Evolutionary conservation across 2,797 vertebrate species (phyloP).

Genomic region (Galago senegalensis): DNA sequence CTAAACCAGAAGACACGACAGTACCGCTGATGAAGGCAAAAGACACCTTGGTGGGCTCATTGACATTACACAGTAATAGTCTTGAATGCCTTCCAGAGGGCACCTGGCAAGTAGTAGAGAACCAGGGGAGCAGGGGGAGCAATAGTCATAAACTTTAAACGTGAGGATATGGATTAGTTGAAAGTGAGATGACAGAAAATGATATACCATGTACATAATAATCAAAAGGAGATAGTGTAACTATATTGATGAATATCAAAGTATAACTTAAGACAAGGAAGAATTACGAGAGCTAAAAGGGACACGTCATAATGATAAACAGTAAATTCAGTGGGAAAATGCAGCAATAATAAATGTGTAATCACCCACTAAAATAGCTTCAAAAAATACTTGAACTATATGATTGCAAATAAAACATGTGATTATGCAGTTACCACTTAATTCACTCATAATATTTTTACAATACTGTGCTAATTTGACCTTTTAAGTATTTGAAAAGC

Average conservation of each 20-base stretch:
- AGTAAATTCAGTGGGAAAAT: not conserved
- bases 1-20: not conserved
- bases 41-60: not conserved
- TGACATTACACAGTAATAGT: not conserved
- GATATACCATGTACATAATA: not conserved
- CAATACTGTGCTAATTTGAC: not conserved
- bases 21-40: not conserved
- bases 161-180: not conserved
- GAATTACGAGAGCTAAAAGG: not conserved
- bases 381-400: not conserved
- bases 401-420: not conserved
- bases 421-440: not conserved
- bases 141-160: not conserved
- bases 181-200: not conserved
- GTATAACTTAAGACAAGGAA: not conserved
- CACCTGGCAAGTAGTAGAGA: not conserved
- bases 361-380: not conserved
- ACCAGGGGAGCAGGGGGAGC: fast-evolving
- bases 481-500: constrained; percentile 3
- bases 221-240: not conserved
- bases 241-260: constrained; percentile 36
- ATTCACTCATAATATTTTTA: not conserved
- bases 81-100: not conserved
- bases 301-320: not conserved
- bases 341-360: not conserved